Evolutionary conservation across 2,888 invertebrate species (phyloP), one percentile per base, ranked within the genome.

Genomic region (Hylaea fasciaria): DNA sequence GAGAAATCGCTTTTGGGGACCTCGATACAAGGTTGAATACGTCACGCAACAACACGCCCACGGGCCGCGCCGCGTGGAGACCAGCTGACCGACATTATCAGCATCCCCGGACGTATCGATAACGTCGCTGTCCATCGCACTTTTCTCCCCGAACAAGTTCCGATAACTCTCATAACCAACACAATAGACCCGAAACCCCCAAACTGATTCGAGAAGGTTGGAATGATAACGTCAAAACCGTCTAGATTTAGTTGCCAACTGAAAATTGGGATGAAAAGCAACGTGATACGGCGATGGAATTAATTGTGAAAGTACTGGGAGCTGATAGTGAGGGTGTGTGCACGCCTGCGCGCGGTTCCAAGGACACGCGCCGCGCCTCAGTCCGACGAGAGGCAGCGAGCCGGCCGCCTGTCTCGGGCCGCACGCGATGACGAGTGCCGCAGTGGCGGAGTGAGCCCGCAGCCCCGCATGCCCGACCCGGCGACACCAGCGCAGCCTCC

Each of bases 291-390:
- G 73, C 72, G 74, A 70, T 74, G 68, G 67, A 73, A 78, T 73
- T 73, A 71, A 77, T 72, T 69, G 73, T 71, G 73, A 72, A 82
- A 78, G 76, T 77, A 80, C 77, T 81, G 77, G 83, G 80, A 82
- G 81, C 80, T 81, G 77, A 77, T 86, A 82, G 88, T 85, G 83
- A 83, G 87, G 85, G 86, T 82, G 81, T 78, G 76, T 69, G 72
- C 71, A 80, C 86, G 91, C 91, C 85, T 88, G 91, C 91, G 91
- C 75, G 61, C 74, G 62, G 17, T 35, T 9, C 83, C 91, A 89
- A 91, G 91, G 91, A 80, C 90, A 87, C 81, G 79, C 79, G 78
- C 82, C 85, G 86, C 87, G 84, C 86, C 89, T 89, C 89, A 91
- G 91, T 91, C 84, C 78, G 85, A 83, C 87, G 85, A 82, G 81